Conservation (phyloP, 1,140 invertebrate genomes). For the Brachionus paranguensis region DNA sequence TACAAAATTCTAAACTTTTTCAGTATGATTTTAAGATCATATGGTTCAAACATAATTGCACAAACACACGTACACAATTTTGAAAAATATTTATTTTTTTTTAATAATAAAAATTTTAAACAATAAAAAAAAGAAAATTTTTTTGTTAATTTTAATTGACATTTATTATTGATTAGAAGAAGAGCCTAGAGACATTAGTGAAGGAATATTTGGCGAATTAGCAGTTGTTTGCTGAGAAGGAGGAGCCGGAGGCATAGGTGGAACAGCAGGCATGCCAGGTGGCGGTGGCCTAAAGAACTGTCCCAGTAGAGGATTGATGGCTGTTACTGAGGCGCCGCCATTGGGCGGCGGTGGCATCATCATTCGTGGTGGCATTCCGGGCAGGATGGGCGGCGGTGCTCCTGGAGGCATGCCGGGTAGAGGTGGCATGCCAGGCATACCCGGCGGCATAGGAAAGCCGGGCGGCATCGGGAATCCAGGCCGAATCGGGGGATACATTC, state of each 20-base stretch:
- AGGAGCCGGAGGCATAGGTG: background rate
- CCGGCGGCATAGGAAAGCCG: conserved; percentile 20
- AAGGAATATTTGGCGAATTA: background rate
- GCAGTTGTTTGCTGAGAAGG: background rate
- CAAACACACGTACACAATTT: background rate
- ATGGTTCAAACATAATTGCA: background rate
- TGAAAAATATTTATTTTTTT: background rate
- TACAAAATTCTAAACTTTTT: background rate
- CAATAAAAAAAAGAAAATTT: background rate
- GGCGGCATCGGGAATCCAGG: conserved; percentile 19
- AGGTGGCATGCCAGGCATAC: conserved; percentile 15
- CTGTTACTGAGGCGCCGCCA: no score
- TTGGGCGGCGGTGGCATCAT: conserved; percentile 15
- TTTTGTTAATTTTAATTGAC: background rate
- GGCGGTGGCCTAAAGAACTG: background rate
- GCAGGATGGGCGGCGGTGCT: background rate
- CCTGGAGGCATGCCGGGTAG: conserved; percentile 31
- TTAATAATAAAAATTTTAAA: background rate
- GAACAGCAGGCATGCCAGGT: background rate
- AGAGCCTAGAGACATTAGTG: background rate
- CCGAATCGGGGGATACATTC: background rate
- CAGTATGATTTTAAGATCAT: conserved; percentile 26
- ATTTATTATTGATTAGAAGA: background rate
- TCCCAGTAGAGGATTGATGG: background rate
- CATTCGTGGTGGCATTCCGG: conserved; percentile 12